Percentiles rank a stretch among this genome's conserved stretches.
These are phyloP conservation scores for Chunga burmeisteri DNA, from an alignment of 2,113 vertebrate genomes.

Conservation along the genomic window DNA sequence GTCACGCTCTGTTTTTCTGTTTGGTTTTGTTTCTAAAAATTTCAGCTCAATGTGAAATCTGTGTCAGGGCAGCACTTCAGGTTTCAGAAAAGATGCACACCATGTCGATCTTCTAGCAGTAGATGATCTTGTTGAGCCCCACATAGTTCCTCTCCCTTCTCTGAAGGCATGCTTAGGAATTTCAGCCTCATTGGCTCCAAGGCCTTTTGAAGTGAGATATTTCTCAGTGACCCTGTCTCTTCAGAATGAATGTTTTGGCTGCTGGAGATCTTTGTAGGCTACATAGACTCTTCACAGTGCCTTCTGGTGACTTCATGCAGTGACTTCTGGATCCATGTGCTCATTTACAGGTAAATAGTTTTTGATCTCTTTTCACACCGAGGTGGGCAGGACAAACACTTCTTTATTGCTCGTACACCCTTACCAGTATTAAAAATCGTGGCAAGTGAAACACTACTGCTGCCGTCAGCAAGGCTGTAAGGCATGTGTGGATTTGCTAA, in stretches of 20 bases:
- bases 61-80: not conserved
- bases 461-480: not conserved
- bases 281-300: not conserved
- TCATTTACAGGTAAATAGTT: not conserved
- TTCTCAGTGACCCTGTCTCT: not conserved
- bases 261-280: not conserved
- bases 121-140: not conserved
- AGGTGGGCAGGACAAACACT: not conserved
- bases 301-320: not conserved
- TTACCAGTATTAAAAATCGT: not conserved
- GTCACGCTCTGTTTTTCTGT: constrained; percentile 21
- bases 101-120: not conserved
- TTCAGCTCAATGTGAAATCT: not conserved
- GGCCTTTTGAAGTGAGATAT: not conserved
- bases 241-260: not conserved
- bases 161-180: not conserved
- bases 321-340: not conserved
- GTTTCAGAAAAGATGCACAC: not conserved
- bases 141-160: not conserved
- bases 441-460: rapidly evolving
- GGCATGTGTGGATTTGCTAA: not conserved
- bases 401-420: not conserved
- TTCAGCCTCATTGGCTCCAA: not conserved
- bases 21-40: constrained; percentile 38
- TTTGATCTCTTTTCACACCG: not conserved